Evolutionary conservation across 2,113 vertebrate genomes (phyloP).

Genomic region (Sula dactylatra): DNA sequence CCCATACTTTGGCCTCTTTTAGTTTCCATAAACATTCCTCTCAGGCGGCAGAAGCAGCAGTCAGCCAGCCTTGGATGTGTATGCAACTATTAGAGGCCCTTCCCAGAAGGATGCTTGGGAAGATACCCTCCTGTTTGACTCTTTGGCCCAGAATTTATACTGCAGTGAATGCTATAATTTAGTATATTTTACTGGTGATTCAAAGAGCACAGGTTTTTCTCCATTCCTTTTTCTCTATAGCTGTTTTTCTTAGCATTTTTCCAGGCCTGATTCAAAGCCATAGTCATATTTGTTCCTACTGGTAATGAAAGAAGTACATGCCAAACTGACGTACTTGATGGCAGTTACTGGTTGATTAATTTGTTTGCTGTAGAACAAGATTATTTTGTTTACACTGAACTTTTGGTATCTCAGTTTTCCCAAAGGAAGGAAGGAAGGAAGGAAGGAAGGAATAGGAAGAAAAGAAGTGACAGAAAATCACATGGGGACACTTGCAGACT

Average conservation of each 20-base stretch:
- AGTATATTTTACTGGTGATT: background rate
- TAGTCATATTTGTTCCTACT: background rate
- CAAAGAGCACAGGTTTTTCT: background rate
- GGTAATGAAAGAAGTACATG: background rate
- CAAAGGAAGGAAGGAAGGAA: background rate
- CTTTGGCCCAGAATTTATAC: background rate
- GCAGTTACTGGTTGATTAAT: background rate
- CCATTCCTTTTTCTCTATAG: background rate
- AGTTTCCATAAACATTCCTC: constrained; percentile 16
- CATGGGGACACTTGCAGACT: background rate
- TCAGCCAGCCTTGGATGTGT: background rate
- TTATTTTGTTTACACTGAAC: background rate
- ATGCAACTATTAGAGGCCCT: background rate
- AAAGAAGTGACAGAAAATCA: background rate
- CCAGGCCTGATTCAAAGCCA: background rate
- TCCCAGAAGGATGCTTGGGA: background rate
- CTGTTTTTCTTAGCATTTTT: background rate
- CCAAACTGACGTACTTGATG: background rate
- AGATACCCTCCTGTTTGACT: background rate
- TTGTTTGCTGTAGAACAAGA: background rate
- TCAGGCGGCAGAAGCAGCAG: background rate
- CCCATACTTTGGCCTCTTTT: background rate
- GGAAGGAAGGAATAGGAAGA: background rate
- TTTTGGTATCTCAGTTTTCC: background rate
- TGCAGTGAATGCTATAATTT: background rate